Evolutionary conservation across 2,797 vertebrate genomes (phyloP), one percentile per base, ranked within the genome.

Genomic region (Anguilla pacifica): DNA sequence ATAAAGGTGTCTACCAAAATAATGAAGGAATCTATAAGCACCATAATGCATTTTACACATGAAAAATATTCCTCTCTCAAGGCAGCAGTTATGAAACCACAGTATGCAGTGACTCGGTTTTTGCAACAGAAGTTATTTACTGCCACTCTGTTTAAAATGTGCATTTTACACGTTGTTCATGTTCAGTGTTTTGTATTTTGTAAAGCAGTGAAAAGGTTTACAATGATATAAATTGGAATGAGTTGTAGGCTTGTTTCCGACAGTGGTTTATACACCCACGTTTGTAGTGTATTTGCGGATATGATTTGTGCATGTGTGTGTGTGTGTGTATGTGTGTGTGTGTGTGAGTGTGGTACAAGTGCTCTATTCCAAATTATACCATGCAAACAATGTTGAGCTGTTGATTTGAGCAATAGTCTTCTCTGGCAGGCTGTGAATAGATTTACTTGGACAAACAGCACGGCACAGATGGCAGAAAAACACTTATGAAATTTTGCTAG

Each of bases 361-460:
- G 88, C 90, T 90, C 89, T 95, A 94, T 95, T 94, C 93, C 94
- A 92, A 89, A 93, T 93, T 94, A 94, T 94, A 94, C 93, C 93
- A 95, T 93, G 91, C 92, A 94, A 94, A 95, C 93, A 94, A 95
- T 92, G 90, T 91, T 93, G 92, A 94, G 93, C 93, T 91, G 91
- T 91, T 95, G 93, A 87, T 83, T 83, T 82, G 79, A 77, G 86
- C 86, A 67, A 25, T 82, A 59, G 86, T 94, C 93, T 91, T 91
- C 89, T 90, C 89, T 88, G 81, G 87, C 87, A 89, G 70, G 79
- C 89, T 86, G 25, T 67, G 49, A 82, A 83, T 43, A 82, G 86
- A 87, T 83, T 87, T 57, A 31, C 79, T 87, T 87, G 86, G 86
- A 83, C 86, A 87, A 87, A 87, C 57, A 87, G 53, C 43, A 79